Base-by-base conservation (phyloP, 1,140 invertebrate genomes). In the Drosophila nigromelanica region DNA sequence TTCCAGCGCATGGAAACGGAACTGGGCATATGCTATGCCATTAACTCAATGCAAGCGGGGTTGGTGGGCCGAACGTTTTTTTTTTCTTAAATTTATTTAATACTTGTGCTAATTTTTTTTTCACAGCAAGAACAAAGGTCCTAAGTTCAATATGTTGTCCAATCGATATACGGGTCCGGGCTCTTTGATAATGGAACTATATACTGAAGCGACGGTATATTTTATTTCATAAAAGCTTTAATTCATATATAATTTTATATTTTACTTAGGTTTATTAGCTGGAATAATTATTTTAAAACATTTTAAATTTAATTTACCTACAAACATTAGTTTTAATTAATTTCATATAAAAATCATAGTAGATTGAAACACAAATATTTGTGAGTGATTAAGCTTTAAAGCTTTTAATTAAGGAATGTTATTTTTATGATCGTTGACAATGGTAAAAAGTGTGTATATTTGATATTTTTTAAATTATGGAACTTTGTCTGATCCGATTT, bases 1-100 rank as follows among this genome's bases (percentile, higher is more conserved):
- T 95, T 96, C 71, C 91, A 92, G 60, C 93, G 93, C 6, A 92
- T 95, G 73, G 92, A 94, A 51, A 95, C 95, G 0, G 95, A 95
- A 89, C 77, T 95, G 27, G 95, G 95, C 0, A 89, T 92, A 14
- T 96, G 95, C 76, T 95, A 93, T 81, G 93, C 92, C 24, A 93
- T 95, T 4, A 95, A 95, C 76, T 94, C 94, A 0, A 91, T 94
- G 60, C 95, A 95, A 91, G 93, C 92, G 0, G 90, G 83, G 91
- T 91, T 35, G 45, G 80, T 45, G 4, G 4, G 6, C 6, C 2
- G 5, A 15, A 33, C 1, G 1, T 0, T 39, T n/a, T 5, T 18
- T 18, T 24, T 24, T 24, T 24, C 3, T 24, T 10, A 0, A 24
- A 14, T 5, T 8, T 21, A 12, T 7, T 11, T 7, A 35, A 24